These are phyloP conservation scores for Climacteris rufus DNA, from an alignment of 2,113 vertebrate species.

Conservation along the genomic window DNA sequence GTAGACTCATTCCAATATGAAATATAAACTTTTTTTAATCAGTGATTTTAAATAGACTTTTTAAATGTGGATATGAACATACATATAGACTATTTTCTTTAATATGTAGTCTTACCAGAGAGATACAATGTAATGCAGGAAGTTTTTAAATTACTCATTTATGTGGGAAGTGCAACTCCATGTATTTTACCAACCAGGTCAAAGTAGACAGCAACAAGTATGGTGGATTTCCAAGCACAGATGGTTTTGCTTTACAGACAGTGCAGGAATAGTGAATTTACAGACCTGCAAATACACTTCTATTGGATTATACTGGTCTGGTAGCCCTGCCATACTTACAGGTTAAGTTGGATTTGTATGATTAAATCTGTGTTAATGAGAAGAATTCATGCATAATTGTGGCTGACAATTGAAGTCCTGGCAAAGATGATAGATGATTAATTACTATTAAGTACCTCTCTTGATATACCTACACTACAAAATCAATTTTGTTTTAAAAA, in stretches of 20 bases:
- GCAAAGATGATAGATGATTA: background rate
- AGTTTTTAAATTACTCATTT: background rate
- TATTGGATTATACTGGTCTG: background rate
- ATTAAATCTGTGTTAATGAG: background rate
- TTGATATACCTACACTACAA: background rate
- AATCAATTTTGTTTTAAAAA: conserved; percentile 1
- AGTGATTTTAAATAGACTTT: background rate
- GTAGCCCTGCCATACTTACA: background rate
- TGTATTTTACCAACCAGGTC: background rate
- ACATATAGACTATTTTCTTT: background rate
- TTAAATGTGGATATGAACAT: background rate
- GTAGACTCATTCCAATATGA: background rate
- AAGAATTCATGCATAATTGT: background rate
- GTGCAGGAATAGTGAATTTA: background rate
- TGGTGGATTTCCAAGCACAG: background rate
- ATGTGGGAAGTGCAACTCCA: background rate
- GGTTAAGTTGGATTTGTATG: background rate
- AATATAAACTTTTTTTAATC: background rate
- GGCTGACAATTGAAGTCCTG: conserved; percentile 15
- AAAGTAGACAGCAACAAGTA: background rate
- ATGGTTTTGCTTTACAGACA: background rate
- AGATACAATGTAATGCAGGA: background rate
- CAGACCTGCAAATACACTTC: background rate
- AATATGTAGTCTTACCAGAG: background rate
- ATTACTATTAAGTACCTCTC: background rate